Conservation (phyloP, 2,888 invertebrate species). For the Galerucella nymphaeae region DNA sequence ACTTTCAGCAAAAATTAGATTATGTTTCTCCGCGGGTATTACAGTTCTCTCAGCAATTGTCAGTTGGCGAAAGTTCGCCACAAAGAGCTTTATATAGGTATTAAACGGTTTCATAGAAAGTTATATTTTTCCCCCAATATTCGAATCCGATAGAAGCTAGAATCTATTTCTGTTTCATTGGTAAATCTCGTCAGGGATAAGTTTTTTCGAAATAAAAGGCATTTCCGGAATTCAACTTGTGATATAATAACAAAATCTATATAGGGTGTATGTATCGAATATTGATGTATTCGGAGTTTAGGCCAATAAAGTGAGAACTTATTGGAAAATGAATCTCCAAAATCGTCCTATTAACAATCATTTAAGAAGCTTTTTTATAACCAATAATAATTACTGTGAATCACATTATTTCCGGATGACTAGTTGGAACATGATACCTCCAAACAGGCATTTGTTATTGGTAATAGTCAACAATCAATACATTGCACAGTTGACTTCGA, state of each 20-base stretch:
- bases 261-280: neutral
- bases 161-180: conserved; percentile 11
- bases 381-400: neutral
- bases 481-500: neutral
- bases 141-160: conserved; percentile 1
- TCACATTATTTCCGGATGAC: neutral
- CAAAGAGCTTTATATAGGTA: conserved; percentile 43
- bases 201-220: neutral
- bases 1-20: conserved; percentile 43
- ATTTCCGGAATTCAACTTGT: neutral
- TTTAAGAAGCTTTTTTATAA: too few relatives aligned
- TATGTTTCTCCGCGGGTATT: conserved; percentile 42
- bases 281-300: too few relatives aligned
- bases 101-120: conserved; percentile 44
- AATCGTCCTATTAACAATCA: too few relatives aligned
- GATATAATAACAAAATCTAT: neutral
- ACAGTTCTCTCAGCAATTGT: conserved; percentile 38
- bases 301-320: too few relatives aligned
- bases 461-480: conserved; percentile 6
- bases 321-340: too few relatives aligned
- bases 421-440: neutral
- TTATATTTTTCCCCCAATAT: conserved; percentile 39
- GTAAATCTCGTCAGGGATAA: conserved; percentile 7
- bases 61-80: conserved; percentile 39
- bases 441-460: neutral